Conservation (phyloP, 1,140 invertebrate species). For the Scaptomyza graminum region DNA sequence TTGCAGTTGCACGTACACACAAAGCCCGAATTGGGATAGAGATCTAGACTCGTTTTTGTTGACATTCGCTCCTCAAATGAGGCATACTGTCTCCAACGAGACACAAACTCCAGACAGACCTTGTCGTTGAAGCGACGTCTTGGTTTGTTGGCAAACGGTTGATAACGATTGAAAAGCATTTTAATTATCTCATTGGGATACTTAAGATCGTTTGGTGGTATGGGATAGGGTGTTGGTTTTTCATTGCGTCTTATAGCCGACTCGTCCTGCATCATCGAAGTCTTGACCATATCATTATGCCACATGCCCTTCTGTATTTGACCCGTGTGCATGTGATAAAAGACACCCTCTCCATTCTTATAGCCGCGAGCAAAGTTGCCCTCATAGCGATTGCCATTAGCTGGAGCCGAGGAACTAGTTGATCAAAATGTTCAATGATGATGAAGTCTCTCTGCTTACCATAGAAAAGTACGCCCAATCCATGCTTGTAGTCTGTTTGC, state of each 20-base stretch:
- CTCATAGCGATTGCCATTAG: conserved; percentile 87
- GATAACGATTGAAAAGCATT: conserved; percentile 62
- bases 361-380: conserved; percentile 85
- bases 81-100: conserved; percentile 46
- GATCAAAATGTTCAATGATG: neutral
- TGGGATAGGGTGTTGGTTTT: conserved; percentile 61
- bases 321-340: conserved; percentile 85
- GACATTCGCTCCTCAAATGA: conserved; percentile 53
- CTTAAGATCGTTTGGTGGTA: conserved; percentile 51
- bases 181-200: conserved; percentile 71
- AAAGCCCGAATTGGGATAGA: conserved; percentile 40
- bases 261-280: conserved; percentile 84
- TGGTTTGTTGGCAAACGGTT: conserved; percentile 33
- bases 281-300: conserved; percentile 84
- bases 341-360: conserved; percentile 86
- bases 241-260: conserved; percentile 34
- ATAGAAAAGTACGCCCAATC: conserved; percentile 83
- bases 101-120: conserved; percentile 54
- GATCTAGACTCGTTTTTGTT: conserved; percentile 35
- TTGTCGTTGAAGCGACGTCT: conserved; percentile 60
- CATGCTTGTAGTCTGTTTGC: conserved; percentile 81
- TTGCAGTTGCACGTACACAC: conserved; percentile 56
- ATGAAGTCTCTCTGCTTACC: conserved; percentile 46
- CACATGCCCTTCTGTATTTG: conserved; percentile 86
- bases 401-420: conserved; percentile 44